phyloP scores from a whole-genome alignment of 35 echinoderm and acorn worm genomes.

The Antedon bifida region DNA sequence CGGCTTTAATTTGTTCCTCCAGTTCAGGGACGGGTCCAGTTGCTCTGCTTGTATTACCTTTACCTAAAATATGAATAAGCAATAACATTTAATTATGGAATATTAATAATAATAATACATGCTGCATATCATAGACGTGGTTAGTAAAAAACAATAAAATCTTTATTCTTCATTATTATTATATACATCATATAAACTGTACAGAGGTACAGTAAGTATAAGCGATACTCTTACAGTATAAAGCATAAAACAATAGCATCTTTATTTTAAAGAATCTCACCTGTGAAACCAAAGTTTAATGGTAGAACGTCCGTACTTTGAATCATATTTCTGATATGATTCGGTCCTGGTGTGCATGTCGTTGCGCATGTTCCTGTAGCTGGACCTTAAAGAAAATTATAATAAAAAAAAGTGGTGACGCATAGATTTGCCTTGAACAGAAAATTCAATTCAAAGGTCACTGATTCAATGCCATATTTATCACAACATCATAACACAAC shows the following conservation, averaged over 20 bases:
- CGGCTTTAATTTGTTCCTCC: slow-evolving; percentile 58
- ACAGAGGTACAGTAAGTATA: too few relatives aligned
- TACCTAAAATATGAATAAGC: slow-evolving; percentile 22
- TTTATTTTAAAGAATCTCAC: too few relatives aligned
- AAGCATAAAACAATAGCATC: too few relatives aligned
- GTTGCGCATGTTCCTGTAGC: slow-evolving; percentile 64
- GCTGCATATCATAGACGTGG: background rate
- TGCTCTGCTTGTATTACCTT: slow-evolving; percentile 49
- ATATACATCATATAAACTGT: too few relatives aligned
- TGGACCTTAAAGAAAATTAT: slow-evolving; percentile 24
- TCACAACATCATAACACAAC: too few relatives aligned
- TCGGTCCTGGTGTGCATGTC: slow-evolving; percentile 71
- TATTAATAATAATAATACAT: too few relatives aligned
- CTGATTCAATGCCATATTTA: too few relatives aligned
- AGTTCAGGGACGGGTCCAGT: slow-evolving; percentile 21
- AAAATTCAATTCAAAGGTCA: too few relatives aligned
- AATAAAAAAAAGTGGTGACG: background rate
- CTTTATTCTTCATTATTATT: too few relatives aligned
- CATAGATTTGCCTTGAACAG: too few relatives aligned
- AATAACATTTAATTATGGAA: too few relatives aligned
- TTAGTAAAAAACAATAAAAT: background rate
- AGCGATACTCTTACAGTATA: too few relatives aligned
- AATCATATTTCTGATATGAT: slow-evolving; percentile 77
- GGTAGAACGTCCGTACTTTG: slow-evolving; percentile 74
- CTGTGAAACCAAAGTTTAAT: slow-evolving; percentile 79